Evolutionary conservation across 2,113 vertebrate genomes (phyloP).

Genomic region (Asarcornis scutulata): DNA sequence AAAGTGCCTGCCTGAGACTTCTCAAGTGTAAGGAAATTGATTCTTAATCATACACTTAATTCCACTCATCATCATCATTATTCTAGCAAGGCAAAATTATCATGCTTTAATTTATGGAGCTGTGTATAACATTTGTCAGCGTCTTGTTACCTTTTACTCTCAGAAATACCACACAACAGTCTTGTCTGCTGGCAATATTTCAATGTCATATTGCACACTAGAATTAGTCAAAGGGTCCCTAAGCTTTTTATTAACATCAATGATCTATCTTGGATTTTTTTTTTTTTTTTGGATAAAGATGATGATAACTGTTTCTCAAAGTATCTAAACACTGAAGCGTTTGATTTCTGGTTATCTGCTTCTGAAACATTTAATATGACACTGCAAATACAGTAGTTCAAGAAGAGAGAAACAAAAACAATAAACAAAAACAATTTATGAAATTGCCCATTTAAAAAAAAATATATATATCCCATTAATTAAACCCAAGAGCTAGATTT

Average conservation of each 20-base stretch:
- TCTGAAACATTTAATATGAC: neutral
- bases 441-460: neutral
- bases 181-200: neutral
- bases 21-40: neutral
- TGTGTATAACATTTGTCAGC: neutral
- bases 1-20: neutral
- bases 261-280: neutral
- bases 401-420: neutral
- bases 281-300: neutral
- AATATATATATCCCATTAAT: neutral
- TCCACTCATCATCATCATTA: neutral
- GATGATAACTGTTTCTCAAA: neutral
- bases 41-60: conserved; percentile 34
- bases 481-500: neutral
- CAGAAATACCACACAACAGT: neutral
- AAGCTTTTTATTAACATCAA: neutral
- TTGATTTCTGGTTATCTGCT: neutral
- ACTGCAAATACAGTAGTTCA: neutral
- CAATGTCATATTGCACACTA: neutral
- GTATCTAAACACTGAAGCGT: neutral
- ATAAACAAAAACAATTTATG: neutral
- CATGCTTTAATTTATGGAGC: neutral
- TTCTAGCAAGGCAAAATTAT: neutral
- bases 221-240: neutral
- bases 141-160: neutral